Percentiles rank a stretch among this genome's conserved stretches.
Evolutionary conservation across 1,140 invertebrate genomes (phyloP).

Genomic region (Nasonia giraulti): DNA sequence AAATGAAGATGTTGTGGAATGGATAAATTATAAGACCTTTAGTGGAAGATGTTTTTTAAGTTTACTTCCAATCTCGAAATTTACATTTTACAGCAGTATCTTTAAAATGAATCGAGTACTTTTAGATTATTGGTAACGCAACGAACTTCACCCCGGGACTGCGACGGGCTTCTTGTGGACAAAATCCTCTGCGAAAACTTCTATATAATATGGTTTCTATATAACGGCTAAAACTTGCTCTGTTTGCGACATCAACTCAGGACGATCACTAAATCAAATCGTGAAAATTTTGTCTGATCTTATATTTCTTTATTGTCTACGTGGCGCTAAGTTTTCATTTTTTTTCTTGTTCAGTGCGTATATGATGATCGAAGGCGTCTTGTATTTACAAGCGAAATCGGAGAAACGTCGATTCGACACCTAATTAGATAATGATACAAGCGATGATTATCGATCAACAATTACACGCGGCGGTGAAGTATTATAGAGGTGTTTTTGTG

Average conservation of each 20-base stretch:
- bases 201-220: not conserved
- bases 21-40: conserved; percentile 50
- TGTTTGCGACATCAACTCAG: not conserved
- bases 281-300: conserved; percentile 24
- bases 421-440: conserved; percentile 31
- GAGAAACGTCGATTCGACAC: conserved; percentile 31
- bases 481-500: not conserved
- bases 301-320: conserved; percentile 55
- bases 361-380: conserved; percentile 46
- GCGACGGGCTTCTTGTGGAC: conserved; percentile 36
- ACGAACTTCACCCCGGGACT: conserved; percentile 53
- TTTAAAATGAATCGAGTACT: conserved; percentile 57
- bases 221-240: not conserved
- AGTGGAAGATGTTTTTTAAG: conserved; percentile 54
- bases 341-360: conserved; percentile 17
- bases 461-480: conserved; percentile 16
- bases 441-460: conserved; percentile 39
- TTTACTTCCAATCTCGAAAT: conserved; percentile 61
- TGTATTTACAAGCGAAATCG: conserved; percentile 55
- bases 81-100: conserved; percentile 60
- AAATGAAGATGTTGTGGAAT: conserved; percentile 33
- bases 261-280: conserved; percentile 24
- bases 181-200: conserved; percentile 17
- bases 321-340: conserved; percentile 46
- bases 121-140: conserved; percentile 53